Evolutionary conservation across 2,797 vertebrate species (phyloP), one percentile per base, ranked within the genome.

Genomic region (Sphaeramia orbicularis): DNA sequence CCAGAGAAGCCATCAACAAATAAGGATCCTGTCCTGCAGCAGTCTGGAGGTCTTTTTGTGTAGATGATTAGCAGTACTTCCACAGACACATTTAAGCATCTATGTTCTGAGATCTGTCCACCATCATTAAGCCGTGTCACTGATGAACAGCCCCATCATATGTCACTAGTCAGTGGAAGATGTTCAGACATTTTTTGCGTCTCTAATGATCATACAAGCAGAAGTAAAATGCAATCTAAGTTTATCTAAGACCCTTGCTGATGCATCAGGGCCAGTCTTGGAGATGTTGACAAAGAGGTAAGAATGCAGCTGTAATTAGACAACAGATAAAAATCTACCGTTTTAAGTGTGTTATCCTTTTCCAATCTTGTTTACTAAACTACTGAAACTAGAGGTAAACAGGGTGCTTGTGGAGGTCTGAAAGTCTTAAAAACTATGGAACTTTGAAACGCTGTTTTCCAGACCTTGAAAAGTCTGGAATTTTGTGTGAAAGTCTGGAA

Each of bases 191-290:
- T 12, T 30, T 38, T 12, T 37, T 27, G 14, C 1, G 4, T 15
- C 24, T 63, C 43, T 44, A 9, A 43, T 24, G 44, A 74, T 66
- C 43, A 70, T 50, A 72, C 16, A 1, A 52, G 50, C 56, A 24
- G 49, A 69, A 60, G 27, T 30, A 47, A 69, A 76, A 57, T 2
- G 5, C 35, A 41, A 1, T 48, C 70, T 54, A 48, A 58, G 66
- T 74, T 62, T 54, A 66, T 68, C 15, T 0, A 19, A 21, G 57
- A 19, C 57, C 43, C 48, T 41, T 16, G 49, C 53, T 69, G 71
- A 68, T 54, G 65, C 44, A 41, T 41, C 54, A 27, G 41, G 49
- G 71, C 63, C 84, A 73, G 69, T 81, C 40, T 32, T 0, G 18
- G 76, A 74, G 38, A 59, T 0, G 19, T 0, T 69, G 41, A 74